Base-by-base conservation (phyloP, 2,797 vertebrate genomes). In the Apogon hyalosoma region DNA sequence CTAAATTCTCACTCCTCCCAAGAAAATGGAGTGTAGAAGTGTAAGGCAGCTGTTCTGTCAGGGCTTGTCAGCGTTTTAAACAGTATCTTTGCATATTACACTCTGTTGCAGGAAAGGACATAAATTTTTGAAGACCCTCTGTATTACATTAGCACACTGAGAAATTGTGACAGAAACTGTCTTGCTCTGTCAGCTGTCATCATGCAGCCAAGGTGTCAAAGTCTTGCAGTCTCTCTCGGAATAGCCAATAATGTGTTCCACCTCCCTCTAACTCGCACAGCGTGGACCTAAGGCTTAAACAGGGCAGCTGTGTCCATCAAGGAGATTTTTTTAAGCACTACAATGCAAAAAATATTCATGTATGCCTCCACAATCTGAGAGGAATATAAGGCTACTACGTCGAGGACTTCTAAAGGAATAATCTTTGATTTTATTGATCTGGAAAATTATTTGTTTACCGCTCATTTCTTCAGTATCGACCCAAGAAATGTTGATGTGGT, bases 341-440 rank as follows among this genome's bases (percentile, higher is more conserved):
- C 42, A 8, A 12, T 13, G 60, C 64, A 77, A 73, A 69, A 81
- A 75, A 80, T 75, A 82, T 42, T 48, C 45, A 16, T 19, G 2
- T 12, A 12, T 18, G 33, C 67, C 39, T 6, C 36, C 39, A 15
- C 56, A 42, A 14, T 38, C 4, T n/a, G 4, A 42, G 31, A 11
- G 6, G 42, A 10, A 11, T 8, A 41, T 40, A 15, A 4, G 43
- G 56, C 33, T 59, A 45, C 38, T 61, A 48, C 19, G 43, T 41
- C 46, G 16, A 13, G 36, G 38, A 56, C 56, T 45, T 59, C 63
- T n/a, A 73, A 57, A 57, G 50, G 38, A 42, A 69, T 15, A 24
- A 39, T 13, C 48, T 69, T 73, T 69, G 53, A 65, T 82, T 69
- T 73, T 56, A 86, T 77, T 65, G 82, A 88, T 79, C 11, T 0